These are phyloP conservation scores for Pinna nobilis DNA, from an alignment of 1,140 invertebrate species.

Conservation along the genomic window DNA sequence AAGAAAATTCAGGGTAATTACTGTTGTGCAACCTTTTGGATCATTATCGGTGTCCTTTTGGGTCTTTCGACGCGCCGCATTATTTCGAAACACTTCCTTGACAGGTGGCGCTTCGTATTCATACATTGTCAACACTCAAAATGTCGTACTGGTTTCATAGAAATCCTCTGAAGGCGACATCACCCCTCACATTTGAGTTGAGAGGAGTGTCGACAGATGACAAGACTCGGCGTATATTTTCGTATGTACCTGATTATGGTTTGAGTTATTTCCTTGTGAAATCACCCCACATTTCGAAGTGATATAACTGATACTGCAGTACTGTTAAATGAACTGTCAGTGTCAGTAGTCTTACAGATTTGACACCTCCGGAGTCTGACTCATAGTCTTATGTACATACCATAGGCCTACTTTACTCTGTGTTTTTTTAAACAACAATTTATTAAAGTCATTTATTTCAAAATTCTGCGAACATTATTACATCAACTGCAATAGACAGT, in stretches of 20 bases:
- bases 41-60: too few species aligned
- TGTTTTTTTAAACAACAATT: too few species aligned
- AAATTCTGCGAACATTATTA: too few species aligned
- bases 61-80: too few species aligned
- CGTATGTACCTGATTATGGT: constrained; percentile 65
- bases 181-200: constrained; percentile 80
- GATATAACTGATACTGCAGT: not conserved
- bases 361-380: not conserved
- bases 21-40: too few species aligned
- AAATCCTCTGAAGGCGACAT: constrained; percentile 82
- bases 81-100: too few species aligned
- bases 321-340: not conserved
- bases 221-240: constrained; percentile 78
- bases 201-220: constrained; percentile 77
- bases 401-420: too few species aligned
- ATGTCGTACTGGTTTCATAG: constrained; percentile 87
- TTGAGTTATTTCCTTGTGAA: not conserved
- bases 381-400: too few species aligned
- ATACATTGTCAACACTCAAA: constrained; percentile 47
- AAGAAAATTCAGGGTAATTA: too few species aligned
- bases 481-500: too few species aligned
- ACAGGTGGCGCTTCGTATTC: not conserved
- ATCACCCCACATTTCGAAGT: not conserved
- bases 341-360: not conserved
- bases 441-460: too few species aligned